Conservation (phyloP, 2,888 invertebrate species). For the Seira musarum region DNA sequence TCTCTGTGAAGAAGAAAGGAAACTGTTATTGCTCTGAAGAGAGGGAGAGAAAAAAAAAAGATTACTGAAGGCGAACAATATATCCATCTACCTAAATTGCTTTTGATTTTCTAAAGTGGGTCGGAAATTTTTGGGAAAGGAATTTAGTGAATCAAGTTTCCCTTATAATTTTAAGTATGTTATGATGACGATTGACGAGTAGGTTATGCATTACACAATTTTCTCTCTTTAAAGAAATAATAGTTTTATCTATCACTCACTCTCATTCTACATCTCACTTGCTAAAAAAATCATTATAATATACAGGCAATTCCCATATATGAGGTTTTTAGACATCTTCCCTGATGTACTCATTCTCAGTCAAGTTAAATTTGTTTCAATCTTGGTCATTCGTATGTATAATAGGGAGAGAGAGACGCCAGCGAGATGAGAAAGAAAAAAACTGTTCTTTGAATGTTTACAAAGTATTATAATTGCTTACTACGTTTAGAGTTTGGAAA, state of each 20-base stretch:
- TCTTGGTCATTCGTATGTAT: too few relatives aligned
- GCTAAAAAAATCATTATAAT: neutral
- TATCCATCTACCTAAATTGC: too few relatives aligned
- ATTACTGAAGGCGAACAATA: neutral
- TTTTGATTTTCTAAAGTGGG: too few relatives aligned
- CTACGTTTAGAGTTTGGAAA: too few relatives aligned
- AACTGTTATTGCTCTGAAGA: too few relatives aligned
- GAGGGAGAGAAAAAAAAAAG: neutral
- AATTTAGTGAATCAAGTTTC: neutral
- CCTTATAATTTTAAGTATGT: conserved; percentile 2
- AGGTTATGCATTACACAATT: conserved; percentile 4
- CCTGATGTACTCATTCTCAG: neutral
- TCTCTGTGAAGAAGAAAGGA: too few relatives aligned
- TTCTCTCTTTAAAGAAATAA: conserved; percentile 2
- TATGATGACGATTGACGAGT: conserved; percentile 10
- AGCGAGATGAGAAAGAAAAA: too few relatives aligned
- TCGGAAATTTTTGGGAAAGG: too few relatives aligned
- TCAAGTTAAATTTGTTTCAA: too few relatives aligned
- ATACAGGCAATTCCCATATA: neutral
- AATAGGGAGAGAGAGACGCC: too few relatives aligned
- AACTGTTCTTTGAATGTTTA: too few relatives aligned
- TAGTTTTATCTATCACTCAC: conserved; percentile 5
- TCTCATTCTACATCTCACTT: neutral
- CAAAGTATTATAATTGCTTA: too few relatives aligned
- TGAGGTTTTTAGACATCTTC: conserved; percentile 1